These are phyloP conservation scores for Felis chaus DNA, from an alignment of 2,113 vertebrate species.

Conservation along the genomic window DNA sequence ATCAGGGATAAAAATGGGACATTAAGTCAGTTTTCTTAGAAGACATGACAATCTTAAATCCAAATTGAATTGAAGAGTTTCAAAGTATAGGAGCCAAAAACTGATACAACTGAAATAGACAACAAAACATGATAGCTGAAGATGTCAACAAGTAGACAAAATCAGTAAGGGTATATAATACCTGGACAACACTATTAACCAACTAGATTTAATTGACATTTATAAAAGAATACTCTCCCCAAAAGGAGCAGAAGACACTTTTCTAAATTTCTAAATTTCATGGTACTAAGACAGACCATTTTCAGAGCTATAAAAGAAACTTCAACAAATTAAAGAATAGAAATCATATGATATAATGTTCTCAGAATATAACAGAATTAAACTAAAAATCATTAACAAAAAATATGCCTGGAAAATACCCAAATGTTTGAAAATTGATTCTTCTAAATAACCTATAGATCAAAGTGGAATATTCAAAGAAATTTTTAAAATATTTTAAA, in stretches of 20 bases:
- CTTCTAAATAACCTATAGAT: neutral
- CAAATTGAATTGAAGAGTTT: neutral
- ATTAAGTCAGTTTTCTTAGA: neutral
- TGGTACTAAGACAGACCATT: neutral
- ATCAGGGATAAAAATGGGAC: neutral
- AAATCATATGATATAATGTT: neutral
- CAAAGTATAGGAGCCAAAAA: neutral
- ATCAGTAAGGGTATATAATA: neutral
- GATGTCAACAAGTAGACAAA: neutral
- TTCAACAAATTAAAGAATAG: neutral
- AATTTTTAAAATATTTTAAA: neutral
- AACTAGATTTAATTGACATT: neutral
- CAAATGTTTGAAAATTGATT: neutral
- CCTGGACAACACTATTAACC: neutral
- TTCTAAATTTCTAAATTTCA: too few species aligned
- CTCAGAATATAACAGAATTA: neutral
- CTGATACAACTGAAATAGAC: neutral
- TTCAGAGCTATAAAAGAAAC: neutral
- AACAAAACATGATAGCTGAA: neutral
- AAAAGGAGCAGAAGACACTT: neutral
- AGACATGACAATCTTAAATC: neutral
- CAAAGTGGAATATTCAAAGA: neutral
- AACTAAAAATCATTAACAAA: neutral
- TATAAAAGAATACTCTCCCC: neutral
- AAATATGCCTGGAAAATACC: neutral